Evolutionary conservation across 2,113 vertebrate species (phyloP), one percentile per base, ranked within the genome.

Genomic region (Otus sunia): DNA sequence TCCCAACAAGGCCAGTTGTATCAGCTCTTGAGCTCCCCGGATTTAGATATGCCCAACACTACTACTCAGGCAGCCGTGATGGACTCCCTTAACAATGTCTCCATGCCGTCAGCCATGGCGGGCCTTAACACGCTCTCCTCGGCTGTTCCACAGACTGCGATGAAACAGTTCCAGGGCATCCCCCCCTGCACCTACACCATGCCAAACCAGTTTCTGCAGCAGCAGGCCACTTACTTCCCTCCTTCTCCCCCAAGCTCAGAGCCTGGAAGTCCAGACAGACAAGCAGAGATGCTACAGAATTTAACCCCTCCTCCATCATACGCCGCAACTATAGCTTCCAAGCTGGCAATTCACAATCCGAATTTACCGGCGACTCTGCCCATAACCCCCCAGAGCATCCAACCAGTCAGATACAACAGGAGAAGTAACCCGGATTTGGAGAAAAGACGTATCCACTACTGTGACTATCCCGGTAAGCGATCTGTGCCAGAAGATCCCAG

Each of bases 351-450:
- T 94, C 98, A 99, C 82, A 98, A 98, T 78, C 97, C 98, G 0
- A 97, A 98, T 94, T 95, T 98, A 82, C 98, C 98, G 17, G 95
- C 99, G 0, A 95, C 98, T 55, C 97, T 99, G 86, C 98, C 98
- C 30, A 98, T 98, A 89, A 97, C 97, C 82, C 98, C 98, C 7
- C 99, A 98, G 62, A 97, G 97, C 5, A 97, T 98, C 92, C 98
- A 98, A 7, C 97, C 98, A 22, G 96, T 97, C 84, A 98, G 98
- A 96, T 99, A 98, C 96, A 99, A 99, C 88, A 98, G 99, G 56
- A 99, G 99, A 96, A 99, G 98, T 96, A 99, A 99, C 94, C 99
- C 99, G 3, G 99, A 99, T 95, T 97, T 99, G 97, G 99, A 99
- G 97, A 99, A 99, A 90, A 98, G 99, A 58, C 98, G 99, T 69